These are phyloP conservation scores for Chlorodrepanis virens DNA, from an alignment of 2,113 vertebrate species.

Conservation along the genomic window DNA sequence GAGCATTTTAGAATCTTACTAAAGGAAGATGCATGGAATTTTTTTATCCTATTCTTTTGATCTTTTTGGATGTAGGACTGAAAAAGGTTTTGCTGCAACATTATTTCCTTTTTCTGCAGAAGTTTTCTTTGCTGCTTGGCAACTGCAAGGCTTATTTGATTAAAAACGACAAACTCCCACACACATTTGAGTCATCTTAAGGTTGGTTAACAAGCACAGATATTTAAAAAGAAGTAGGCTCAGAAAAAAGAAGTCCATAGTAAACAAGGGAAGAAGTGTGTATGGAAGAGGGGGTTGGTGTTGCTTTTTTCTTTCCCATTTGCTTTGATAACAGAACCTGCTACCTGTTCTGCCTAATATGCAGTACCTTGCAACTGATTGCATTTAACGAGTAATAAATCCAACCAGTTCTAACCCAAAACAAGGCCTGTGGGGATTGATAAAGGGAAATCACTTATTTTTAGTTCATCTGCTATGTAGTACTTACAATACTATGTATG, in stretches of 20 bases:
- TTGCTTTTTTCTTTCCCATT: neutral
- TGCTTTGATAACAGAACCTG: neutral
- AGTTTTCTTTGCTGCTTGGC: neutral
- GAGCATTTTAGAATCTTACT: neutral
- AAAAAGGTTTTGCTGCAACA: neutral
- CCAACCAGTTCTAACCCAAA: neutral
- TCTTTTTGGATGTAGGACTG: neutral
- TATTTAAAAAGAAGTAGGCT: neutral
- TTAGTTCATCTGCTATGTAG: neutral
- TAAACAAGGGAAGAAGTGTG: neutral
- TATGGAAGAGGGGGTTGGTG: rapidly evolving
- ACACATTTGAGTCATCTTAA: neutral
- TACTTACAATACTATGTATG: neutral
- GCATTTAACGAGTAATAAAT: neutral
- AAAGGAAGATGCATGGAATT: neutral
- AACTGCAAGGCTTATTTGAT: neutral
- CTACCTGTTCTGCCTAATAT: neutral
- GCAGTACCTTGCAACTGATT: neutral
- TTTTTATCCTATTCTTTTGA: no score
- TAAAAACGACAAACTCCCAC: neutral
- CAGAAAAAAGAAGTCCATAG: neutral
- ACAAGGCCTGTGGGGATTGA: neutral
- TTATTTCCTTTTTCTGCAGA: neutral
- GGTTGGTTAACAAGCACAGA: neutral
- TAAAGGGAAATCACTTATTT: neutral